Percentiles rank a stretch among this genome's conserved stretches.
Evolutionary conservation across 2,888 invertebrate species (phyloP).

Genomic region (Troides oblongomaculatus): DNA sequence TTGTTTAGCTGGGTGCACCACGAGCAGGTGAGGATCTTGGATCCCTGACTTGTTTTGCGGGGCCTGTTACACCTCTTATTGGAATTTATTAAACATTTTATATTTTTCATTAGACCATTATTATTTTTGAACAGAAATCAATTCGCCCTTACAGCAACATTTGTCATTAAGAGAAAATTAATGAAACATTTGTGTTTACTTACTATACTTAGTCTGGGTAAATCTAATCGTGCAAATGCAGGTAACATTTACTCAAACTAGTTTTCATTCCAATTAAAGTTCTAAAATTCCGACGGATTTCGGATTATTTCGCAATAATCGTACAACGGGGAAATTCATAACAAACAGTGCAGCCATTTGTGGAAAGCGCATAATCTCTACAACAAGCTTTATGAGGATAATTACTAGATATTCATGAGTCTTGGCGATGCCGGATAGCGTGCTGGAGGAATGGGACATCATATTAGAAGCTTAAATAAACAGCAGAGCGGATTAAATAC

Average conservation of each 20-base stretch:
- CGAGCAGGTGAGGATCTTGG: too few relatives aligned
- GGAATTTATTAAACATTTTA: too few relatives aligned
- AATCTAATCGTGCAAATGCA: not conserved
- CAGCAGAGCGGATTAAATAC: slow-evolving; percentile 3
- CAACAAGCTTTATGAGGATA: slow-evolving; percentile 27
- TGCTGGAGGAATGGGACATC: slow-evolving; percentile 19
- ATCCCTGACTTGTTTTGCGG: too few relatives aligned
- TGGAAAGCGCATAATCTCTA: slow-evolving; percentile 29
- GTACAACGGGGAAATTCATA: slow-evolving; percentile 22
- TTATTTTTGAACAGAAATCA: too few relatives aligned
- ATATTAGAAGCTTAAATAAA: slow-evolving; percentile 24
- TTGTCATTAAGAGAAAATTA: not conserved
- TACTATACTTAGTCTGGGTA: not conserved
- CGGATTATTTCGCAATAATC: slow-evolving; percentile 21
- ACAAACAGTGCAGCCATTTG: slow-evolving; percentile 27
- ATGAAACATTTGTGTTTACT: not conserved
- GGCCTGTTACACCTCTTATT: too few relatives aligned
- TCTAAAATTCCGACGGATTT: slow-evolving; percentile 24
- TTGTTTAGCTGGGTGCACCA: too few relatives aligned
- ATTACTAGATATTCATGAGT: slow-evolving; percentile 29
- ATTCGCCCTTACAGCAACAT: too few relatives aligned
- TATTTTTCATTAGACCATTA: too few relatives aligned
- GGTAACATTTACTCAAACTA: slow-evolving; percentile 7
- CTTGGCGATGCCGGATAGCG: slow-evolving; percentile 24
- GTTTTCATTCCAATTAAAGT: slow-evolving; percentile 19